Evolutionary conservation across 2,888 invertebrate species (phyloP).

Genomic region (Papilio protenor): DNA sequence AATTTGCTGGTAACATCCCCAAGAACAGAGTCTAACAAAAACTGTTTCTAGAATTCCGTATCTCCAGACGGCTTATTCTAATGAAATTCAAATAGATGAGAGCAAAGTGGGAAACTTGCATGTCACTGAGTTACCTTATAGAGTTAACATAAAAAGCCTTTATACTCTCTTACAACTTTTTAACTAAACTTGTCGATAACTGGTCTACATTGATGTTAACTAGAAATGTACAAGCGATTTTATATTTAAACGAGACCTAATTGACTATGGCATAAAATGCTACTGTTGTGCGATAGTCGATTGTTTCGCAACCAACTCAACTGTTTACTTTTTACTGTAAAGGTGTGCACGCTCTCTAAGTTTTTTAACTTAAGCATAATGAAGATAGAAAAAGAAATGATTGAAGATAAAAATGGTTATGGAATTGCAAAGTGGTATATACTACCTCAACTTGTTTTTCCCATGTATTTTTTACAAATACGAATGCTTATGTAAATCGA

Average conservation of each 20-base stretch:
- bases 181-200: constrained; percentile 7
- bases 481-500: background rate
- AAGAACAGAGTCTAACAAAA: constrained; percentile 69
- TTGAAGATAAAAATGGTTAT: background rate
- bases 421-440: background rate
- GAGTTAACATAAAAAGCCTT: constrained; percentile 51
- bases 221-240: background rate
- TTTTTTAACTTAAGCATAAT: no score
- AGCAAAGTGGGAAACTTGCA: constrained; percentile 52
- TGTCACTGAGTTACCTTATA: constrained; percentile 62
- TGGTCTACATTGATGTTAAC: background rate
- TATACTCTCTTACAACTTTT: constrained; percentile 20
- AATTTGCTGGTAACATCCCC: constrained; percentile 47
- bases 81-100: constrained; percentile 54
- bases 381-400: background rate
- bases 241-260: background rate
- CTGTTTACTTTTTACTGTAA: no score
- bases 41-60: constrained; percentile 68
- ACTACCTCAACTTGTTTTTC: background rate
- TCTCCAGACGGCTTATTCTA: constrained; percentile 68
- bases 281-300: no score
- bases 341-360: no score
- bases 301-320: no score
- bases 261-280: background rate
- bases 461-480: background rate